A percentile compares a stretch with the other conserved stretches of the same genome.
phyloP scores from a whole-genome alignment of 2,888 invertebrate genomes.

The Chrysomela aeneicollis region DNA sequence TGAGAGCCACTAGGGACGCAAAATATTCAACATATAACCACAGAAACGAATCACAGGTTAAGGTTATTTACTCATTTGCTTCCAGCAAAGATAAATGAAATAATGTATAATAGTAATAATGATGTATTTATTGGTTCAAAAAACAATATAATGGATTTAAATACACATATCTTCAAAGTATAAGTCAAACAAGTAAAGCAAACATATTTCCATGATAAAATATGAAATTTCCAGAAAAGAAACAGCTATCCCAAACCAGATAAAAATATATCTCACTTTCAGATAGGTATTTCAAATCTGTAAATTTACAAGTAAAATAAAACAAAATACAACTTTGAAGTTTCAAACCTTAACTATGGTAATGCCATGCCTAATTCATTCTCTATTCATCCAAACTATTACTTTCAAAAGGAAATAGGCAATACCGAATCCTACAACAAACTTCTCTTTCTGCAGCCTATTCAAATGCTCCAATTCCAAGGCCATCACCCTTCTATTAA shows the following conservation, averaged over 20 bases:
- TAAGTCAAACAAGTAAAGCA: neutral
- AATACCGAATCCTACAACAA: constrained; percentile 83
- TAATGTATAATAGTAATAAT: neutral
- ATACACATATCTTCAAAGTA: neutral
- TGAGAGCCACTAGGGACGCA: no score
- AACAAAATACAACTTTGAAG: neutral
- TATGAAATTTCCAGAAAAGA: neutral
- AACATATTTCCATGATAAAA: neutral
- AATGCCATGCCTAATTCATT: constrained; percentile 34
- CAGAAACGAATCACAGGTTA: no score
- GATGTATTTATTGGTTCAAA: neutral
- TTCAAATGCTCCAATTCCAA: constrained; percentile 87
- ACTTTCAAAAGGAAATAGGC: constrained; percentile 88
- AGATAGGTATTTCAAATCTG: neutral
- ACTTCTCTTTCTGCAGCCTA: constrained; percentile 85
- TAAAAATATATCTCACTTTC: neutral
- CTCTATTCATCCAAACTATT: constrained; percentile 79
- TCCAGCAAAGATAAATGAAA: no score
- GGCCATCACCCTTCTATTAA: constrained; percentile 86
- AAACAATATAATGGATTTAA: neutral
- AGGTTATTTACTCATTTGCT: no score
- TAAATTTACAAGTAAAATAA: neutral
- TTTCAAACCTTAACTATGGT: neutral
- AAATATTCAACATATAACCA: no score
- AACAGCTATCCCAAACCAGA: neutral